phyloP scores from a whole-genome alignment of 2,113 vertebrate genomes.

The Mustela lutreola region DNA sequence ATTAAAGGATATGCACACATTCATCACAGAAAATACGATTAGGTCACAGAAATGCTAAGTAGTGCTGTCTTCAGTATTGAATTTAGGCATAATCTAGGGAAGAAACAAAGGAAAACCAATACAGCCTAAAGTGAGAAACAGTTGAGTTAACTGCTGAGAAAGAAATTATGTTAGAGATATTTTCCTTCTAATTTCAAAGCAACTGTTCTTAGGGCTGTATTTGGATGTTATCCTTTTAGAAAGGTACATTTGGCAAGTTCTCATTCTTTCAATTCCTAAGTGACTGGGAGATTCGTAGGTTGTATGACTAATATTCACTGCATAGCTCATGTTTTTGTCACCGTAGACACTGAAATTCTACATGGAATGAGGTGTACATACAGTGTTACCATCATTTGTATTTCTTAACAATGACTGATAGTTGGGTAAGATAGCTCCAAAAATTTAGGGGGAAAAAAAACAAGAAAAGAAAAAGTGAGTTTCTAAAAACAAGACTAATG shows the following conservation, averaged over 20 bases:
- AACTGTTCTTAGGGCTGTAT: not conserved
- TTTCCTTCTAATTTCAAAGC: not conserved
- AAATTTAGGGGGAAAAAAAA: slow-evolving; percentile 9
- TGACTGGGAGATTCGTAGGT: not conserved
- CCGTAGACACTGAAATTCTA: not conserved
- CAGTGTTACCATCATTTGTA: not conserved
- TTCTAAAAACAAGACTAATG: not conserved
- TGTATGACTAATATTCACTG: not conserved
- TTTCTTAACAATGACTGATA: not conserved
- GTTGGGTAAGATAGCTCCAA: not conserved
- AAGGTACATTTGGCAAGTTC: not conserved
- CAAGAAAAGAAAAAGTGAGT: slow-evolving; percentile 2
- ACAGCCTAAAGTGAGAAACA: not conserved
- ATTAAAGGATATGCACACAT: slow-evolving; percentile 32
- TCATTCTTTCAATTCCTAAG: not conserved
- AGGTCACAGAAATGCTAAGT: slow-evolving; percentile 42
- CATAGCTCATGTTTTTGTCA: not conserved
- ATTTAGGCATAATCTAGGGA: slow-evolving; percentile 22
- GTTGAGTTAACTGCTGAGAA: slow-evolving; percentile 26
- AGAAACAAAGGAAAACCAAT: not conserved
- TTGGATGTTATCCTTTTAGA: not conserved
- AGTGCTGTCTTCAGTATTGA: slow-evolving; percentile 41
- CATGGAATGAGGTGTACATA: not conserved
- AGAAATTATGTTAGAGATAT: not conserved
- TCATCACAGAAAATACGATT: slow-evolving; percentile 49